A percentile compares a stretch with the other conserved stretches of the same genome.
Evolutionary conservation across 2,888 invertebrate genomes (phyloP).

Genomic region (Morpho deidamia): DNA sequence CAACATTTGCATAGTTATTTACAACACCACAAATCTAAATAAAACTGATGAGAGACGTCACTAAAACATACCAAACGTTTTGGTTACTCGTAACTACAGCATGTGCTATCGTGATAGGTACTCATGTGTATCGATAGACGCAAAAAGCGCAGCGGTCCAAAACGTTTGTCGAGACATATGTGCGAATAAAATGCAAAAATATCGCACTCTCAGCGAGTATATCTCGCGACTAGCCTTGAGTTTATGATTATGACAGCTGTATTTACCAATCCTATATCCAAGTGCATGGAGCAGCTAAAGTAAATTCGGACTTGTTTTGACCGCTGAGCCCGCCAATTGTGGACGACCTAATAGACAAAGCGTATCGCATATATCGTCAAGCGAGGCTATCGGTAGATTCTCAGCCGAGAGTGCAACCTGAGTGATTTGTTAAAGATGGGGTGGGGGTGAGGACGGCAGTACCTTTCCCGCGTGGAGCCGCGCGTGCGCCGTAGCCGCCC

Average conservation of each 20-base stretch:
- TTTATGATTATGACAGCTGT: no score
- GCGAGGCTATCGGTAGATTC: constrained; percentile 8
- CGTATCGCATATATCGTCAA: not conserved
- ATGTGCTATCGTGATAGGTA: not conserved
- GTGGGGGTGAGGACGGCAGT: constrained; percentile 51
- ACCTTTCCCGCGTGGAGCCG: constrained; percentile 94
- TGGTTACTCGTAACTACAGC: not conserved
- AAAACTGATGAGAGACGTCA: not conserved
- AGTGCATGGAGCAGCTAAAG: no score
- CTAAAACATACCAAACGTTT: constrained; percentile 9
- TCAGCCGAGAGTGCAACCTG: constrained; percentile 10
- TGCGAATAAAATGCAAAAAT: constrained; percentile 2
- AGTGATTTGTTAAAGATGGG: constrained; percentile 25
- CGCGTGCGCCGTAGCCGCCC: constrained; percentile 92
- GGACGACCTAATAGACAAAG: no score
- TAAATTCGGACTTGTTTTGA: no score
- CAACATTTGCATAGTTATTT: not conserved
- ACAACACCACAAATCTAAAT: constrained; percentile 3
- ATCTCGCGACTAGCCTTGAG: not conserved
- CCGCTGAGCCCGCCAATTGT: no score
- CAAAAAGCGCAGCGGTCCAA: constrained; percentile 4
- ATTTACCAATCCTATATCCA: no score
- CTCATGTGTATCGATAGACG: not conserved
- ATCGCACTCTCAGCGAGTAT: constrained; percentile 6
- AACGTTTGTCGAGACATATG: constrained; percentile 11